Evolutionary conservation across 2,113 vertebrate species (phyloP), one percentile per base, ranked within the genome.

Genomic region (Sapajus apella): DNA sequence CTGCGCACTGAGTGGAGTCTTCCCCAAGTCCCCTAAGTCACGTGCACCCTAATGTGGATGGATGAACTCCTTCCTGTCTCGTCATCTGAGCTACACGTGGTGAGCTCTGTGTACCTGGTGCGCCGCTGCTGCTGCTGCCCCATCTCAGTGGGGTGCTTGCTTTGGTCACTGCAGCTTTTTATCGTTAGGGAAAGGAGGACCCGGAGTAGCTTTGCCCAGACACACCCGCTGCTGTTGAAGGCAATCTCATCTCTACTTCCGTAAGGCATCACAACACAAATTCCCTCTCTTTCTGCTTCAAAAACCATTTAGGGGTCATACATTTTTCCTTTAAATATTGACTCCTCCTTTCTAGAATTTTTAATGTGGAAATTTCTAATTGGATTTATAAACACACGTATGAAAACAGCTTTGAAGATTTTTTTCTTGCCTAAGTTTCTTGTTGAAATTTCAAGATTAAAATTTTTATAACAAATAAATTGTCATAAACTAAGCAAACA

Each of bases 241-340:
- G 27, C 12, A 37, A 0, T 23, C 25, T 8, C 9, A 0, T 23
- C 50, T 86, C 64, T 23, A 14, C 6, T 35, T 35, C 5, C 0
- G 2, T 2, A 3, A 52, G 27, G 10, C 83, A 0, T 12, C 1
- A 2, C 21, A 7, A 43, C 21, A 17, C 5, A 21, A 10, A 17
- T 4, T 14, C 0, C 2, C 30, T 5, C 64, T 96, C 40, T 64
- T 90, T 90, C 47, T 3, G 6, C 90, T 40, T 83, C 32, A 87
- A 47, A 3, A 70, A 27, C 40, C 40, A 21, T 12, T 81, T n/a
- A n/a, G 21, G 72, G 23, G 35, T 16, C 17, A 77, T 30, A 5
- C 4, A 17, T 35, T 56, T 64, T 79, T 4, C 11, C 30, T 89
- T 91, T 52, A 18, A 88, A 56, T 32, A 66, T 4, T 52, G 14